phyloP scores from a whole-genome alignment of 1,140 invertebrate species.

The Drosophila bipectinata region DNA sequence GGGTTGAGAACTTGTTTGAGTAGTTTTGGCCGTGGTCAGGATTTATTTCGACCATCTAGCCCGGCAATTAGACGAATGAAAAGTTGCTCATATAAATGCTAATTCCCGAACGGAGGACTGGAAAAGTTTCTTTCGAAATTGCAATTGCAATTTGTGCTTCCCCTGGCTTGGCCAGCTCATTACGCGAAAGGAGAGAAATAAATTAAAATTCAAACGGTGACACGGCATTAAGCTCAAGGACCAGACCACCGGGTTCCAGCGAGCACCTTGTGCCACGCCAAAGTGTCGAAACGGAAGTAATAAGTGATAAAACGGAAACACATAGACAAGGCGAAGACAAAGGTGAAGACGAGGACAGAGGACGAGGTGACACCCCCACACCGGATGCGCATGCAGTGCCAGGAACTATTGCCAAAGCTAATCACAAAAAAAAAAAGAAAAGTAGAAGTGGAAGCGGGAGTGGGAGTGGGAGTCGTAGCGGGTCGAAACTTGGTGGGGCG shows the following conservation, averaged over 20 bases:
- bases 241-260: constrained; percentile 3
- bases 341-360: constrained; percentile 17
- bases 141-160: constrained; percentile 42
- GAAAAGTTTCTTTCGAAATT: constrained; percentile 37
- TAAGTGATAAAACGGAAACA: constrained; percentile 79
- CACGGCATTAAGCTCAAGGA: constrained; percentile 62
- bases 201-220: constrained; percentile 79
- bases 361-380: constrained; percentile 26
- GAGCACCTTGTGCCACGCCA: constrained; percentile 50
- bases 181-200: constrained; percentile 38
- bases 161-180: constrained; percentile 52
- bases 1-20: constrained; percentile 54
- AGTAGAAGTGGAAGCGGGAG: not conserved
- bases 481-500: constrained; percentile 4
- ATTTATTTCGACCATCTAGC: constrained; percentile 73
- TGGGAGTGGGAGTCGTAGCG: no score
- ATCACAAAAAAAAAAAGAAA: constrained; percentile 56
- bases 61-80: constrained; percentile 73
- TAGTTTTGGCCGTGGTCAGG: constrained; percentile 50
- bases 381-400: constrained; percentile 58
- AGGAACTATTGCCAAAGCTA: constrained; percentile 75
- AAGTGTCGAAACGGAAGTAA: constrained; percentile 73
- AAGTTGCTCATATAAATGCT: constrained; percentile 78
- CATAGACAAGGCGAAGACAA: constrained; percentile 60
- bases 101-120: constrained; percentile 34